phyloP scores from a whole-genome alignment of 2,888 invertebrate species.

The Drosophila sordidapex region DNA sequence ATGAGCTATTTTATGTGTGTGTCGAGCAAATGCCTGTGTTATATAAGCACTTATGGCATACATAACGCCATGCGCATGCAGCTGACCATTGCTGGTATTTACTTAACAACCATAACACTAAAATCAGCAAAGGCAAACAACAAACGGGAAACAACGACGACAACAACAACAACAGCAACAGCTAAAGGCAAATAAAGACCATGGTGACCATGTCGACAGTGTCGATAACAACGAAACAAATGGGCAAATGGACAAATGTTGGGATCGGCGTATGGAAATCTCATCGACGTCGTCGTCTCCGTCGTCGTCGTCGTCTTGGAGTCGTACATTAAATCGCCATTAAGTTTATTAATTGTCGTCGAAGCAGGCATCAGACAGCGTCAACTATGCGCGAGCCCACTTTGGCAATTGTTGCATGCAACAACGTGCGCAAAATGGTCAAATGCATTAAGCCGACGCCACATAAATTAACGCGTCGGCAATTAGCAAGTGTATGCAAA shows the following conservation, averaged over 20 bases:
- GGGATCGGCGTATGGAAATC: slow-evolving; percentile 22
- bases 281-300: slow-evolving; percentile 1
- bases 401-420: slow-evolving; percentile 73
- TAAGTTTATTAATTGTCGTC: slow-evolving; percentile 79
- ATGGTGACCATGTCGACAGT: slow-evolving; percentile 59
- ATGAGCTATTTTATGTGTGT: background rate
- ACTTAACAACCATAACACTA: slow-evolving; percentile 31
- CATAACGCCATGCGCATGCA: slow-evolving; percentile 29
- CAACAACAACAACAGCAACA: slow-evolving; percentile 11
- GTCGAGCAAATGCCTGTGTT: slow-evolving; percentile 15
- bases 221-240: slow-evolving; percentile 62
- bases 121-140: slow-evolving; percentile 69
- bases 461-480: slow-evolving; percentile 80
- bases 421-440: slow-evolving; percentile 46
- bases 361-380: slow-evolving; percentile 56
- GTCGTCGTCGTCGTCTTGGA: slow-evolving; percentile 9
- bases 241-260: slow-evolving; percentile 24
- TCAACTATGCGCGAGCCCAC: slow-evolving; percentile 23
- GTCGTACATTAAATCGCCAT: slow-evolving; percentile 78
- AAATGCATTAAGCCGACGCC: slow-evolving; percentile 79
- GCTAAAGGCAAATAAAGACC: slow-evolving; percentile 58
- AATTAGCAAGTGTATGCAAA: slow-evolving; percentile 82
- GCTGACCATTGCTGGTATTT: slow-evolving; percentile 60
- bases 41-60: slow-evolving; percentile 15
- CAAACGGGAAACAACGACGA: slow-evolving; percentile 21